phyloP scores from a whole-genome alignment of 2,797 vertebrate genomes.

The Micropoecilia bifurca region DNA sequence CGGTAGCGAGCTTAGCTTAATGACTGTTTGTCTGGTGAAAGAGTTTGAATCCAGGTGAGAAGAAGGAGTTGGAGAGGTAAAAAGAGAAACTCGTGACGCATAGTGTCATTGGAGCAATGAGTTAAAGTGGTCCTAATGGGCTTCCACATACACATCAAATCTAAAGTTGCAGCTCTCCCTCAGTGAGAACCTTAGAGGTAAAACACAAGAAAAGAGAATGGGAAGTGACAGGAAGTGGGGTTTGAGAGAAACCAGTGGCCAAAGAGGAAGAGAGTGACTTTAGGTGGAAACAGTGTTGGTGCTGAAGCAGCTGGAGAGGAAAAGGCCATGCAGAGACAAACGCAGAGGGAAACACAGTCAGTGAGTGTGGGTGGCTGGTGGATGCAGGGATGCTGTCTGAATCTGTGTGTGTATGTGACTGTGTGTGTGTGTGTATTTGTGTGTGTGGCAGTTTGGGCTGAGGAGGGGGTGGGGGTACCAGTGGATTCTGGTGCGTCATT shows the following conservation, averaged over 20 bases:
- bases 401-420: slow-evolving; percentile 21
- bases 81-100: slow-evolving; percentile 1
- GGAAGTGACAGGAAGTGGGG: background rate
- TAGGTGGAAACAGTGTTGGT: slow-evolving; percentile 23
- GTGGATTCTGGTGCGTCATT: slow-evolving; percentile 78
- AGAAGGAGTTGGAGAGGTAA: slow-evolving; percentile 22
- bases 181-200: slow-evolving; percentile 10
- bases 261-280: slow-evolving; percentile 8
- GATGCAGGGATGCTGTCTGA: slow-evolving; percentile 45
- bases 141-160: slow-evolving; percentile 7
- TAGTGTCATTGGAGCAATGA: slow-evolving; percentile 4
- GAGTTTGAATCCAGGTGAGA: slow-evolving; percentile 25
- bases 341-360: slow-evolving; percentile 51
- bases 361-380: slow-evolving; percentile 64
- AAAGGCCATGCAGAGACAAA: slow-evolving; percentile 51
- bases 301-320: slow-evolving; percentile 39
- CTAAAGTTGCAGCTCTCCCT: background rate
- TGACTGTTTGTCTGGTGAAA: slow-evolving; percentile 39
- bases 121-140: slow-evolving; percentile 3
- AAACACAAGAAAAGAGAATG: slow-evolving; percentile 19
- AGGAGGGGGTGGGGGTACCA: slow-evolving; percentile 2
- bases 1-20: slow-evolving; percentile 49
- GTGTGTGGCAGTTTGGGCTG: slow-evolving; percentile 7
- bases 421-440: slow-evolving; percentile 1
- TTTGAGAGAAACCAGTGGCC: background rate